A percentile compares a stretch with the other conserved stretches of the same genome.
Evolutionary conservation across 2,113 vertebrate species (phyloP).

Genomic region (Proterorhinus semilunaris): DNA sequence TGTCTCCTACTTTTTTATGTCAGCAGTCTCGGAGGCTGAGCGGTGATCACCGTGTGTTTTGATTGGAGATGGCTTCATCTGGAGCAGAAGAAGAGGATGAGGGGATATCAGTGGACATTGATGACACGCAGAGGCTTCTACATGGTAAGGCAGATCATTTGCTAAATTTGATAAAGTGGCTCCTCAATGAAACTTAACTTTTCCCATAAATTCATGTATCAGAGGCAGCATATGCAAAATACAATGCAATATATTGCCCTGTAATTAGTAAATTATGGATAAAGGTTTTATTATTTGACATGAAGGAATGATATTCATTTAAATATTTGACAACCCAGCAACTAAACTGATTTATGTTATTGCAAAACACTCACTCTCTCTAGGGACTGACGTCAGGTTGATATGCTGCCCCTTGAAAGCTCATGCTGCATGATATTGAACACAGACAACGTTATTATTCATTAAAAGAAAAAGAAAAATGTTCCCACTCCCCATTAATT

Average conservation of each 20-base stretch:
- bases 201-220: background rate
- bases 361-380: too few relatives aligned
- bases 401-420: too few relatives aligned
- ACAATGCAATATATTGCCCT: too few relatives aligned
- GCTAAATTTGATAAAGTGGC: background rate
- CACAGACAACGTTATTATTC: too few relatives aligned
- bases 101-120: slow-evolving; percentile 62
- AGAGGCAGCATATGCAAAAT: background rate
- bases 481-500: background rate
- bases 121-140: slow-evolving; percentile 69
- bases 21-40: background rate
- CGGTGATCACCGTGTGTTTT: background rate
- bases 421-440: too few relatives aligned
- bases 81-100: slow-evolving; percentile 43
- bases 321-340: too few relatives aligned
- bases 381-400: too few relatives aligned
- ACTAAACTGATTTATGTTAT: too few relatives aligned
- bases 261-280: background rate
- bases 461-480: background rate
- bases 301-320: background rate
- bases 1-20: background rate
- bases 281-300: background rate
- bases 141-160: slow-evolving; percentile 65
- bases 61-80: slow-evolving; percentile 66
- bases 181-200: background rate